Percentiles rank a stretch among this genome's conserved stretches.
These are phyloP conservation scores for Acipenser transmontanus DNA, from an alignment of 2,797 vertebrate species.

Conservation along the genomic window DNA sequence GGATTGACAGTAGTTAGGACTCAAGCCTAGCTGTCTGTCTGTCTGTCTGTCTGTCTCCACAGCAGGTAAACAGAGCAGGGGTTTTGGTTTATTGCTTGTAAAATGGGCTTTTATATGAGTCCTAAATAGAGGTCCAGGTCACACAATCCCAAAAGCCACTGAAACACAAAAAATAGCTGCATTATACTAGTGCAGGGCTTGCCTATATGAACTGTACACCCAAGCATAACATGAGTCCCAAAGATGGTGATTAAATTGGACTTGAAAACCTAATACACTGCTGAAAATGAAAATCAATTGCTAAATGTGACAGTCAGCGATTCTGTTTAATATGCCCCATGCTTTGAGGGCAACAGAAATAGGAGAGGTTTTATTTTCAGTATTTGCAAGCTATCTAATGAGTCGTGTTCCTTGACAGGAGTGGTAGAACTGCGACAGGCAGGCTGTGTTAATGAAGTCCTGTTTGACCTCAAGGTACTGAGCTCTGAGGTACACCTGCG, in stretches of 20 bases:
- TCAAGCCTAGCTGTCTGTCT: not conserved
- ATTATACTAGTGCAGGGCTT: not conserved
- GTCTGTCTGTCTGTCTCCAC: no score
- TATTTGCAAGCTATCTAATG: conserved; percentile 19
- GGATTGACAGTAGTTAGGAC: not conserved
- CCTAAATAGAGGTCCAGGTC: not conserved
- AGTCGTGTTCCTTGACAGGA: conserved; percentile 17
- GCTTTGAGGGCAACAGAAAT: not conserved
- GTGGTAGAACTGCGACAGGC: conserved; percentile 16
- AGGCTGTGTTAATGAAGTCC: conserved; percentile 25
- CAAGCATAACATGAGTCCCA: not conserved
- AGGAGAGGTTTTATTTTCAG: not conserved
- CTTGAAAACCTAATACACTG: conserved; percentile 9
- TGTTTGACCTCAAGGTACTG: conserved; percentile 29
- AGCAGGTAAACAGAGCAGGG: no score
- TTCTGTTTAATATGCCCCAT: not conserved
- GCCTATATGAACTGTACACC: not conserved
- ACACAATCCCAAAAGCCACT: not conserved
- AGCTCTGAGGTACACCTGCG: conserved; percentile 28
- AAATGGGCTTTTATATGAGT: not conserved
- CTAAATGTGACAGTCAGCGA: not conserved
- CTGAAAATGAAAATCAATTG: conserved; percentile 17
- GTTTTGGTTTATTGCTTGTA: not conserved
- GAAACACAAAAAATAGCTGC: not conserved
- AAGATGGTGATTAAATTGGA: not conserved